Base-by-base conservation (phyloP, 2,797 vertebrate species). In the Arctocebus calabarensis region DNA sequence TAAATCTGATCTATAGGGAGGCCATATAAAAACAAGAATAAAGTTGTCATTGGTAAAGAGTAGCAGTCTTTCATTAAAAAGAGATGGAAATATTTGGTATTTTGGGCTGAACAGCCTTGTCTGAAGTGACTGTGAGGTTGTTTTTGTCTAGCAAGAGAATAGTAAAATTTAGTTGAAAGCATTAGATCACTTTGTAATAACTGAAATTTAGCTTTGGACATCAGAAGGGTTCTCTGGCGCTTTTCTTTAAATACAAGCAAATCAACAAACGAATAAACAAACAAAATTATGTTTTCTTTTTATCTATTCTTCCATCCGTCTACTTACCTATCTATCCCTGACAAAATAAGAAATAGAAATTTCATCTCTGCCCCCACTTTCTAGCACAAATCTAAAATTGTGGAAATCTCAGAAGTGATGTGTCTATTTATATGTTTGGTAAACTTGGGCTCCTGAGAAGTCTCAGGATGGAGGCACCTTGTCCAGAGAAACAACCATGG, bases 161-260 rank as follows among this genome's bases (percentile, higher is more conserved):
- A 59, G n/a, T 78, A 10, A 34, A 43, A 92, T 66, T 84, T 81
- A 71, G 73, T 91, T 82, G 27, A 77, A 78, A 81, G 23, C 16
- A 77, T 71, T 48, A 71, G n/a, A 16, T 79, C 37, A 57, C 37
- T 85, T 79, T 88, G 27, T 92, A 52, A 86, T 59, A 75, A 75
- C 61, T 40, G 9, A 84, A 29, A 25, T 20, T 86, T 93, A 84
- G 25, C 52, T 79, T 66, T 66, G 62, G 74, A 94, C 62, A 27
- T 87, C 34, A 71, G 43, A 68, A 78, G 17, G 88, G n/a, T 94
- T 94, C 73, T 9, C 40, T 55, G 25, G 82, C 4, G 7, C 19
- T 87, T 6, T 45, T 85, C 88, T 90, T 74, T 52, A 81, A 96
- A n/a, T n/a, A n/a, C n/a, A n/a, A n/a, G n/a, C n/a, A n/a, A n/a